Conservation (phyloP, 1,140 invertebrate genomes). For the Hyphantria cunea region DNA sequence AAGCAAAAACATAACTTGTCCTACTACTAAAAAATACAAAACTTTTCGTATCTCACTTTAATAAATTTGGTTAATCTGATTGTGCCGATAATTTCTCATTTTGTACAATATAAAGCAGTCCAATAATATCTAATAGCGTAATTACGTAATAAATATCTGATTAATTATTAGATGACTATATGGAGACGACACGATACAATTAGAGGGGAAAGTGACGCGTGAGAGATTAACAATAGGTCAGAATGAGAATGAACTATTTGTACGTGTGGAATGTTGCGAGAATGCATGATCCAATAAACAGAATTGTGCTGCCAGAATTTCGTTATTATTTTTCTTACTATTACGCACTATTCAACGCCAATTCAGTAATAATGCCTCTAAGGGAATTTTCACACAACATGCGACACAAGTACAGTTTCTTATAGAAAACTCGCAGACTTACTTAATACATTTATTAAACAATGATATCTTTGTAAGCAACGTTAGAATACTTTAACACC, state of each 20-base stretch:
- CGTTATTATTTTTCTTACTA: too few species aligned
- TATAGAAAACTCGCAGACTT: too few species aligned
- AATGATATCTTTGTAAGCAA: background rate
- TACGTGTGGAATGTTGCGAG: constrained; percentile 4
- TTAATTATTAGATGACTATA: constrained; percentile 23
- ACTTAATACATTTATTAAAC: too few species aligned
- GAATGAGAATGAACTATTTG: constrained; percentile 21
- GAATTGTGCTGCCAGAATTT: too few species aligned
- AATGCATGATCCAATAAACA: constrained; percentile 24
- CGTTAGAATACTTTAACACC: background rate
- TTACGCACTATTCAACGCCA: too few species aligned
- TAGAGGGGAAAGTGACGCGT: constrained; percentile 20
- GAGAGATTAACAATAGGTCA: constrained; percentile 28
- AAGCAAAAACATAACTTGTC: background rate
- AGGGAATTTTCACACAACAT: too few species aligned
- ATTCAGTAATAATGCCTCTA: too few species aligned
- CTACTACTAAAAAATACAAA: background rate
- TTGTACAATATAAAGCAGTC: too few species aligned
- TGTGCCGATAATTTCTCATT: too few species aligned
- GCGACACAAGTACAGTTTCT: too few species aligned
- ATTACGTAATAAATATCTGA: constrained; percentile 22
- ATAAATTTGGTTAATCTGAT: too few species aligned
- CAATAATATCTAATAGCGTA: constrained; percentile 4
- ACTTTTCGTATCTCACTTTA: too few species aligned
- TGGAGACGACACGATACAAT: constrained; percentile 27